Base-by-base conservation (phyloP, 2,888 invertebrate species). In the Drosophila sordidula region DNA sequence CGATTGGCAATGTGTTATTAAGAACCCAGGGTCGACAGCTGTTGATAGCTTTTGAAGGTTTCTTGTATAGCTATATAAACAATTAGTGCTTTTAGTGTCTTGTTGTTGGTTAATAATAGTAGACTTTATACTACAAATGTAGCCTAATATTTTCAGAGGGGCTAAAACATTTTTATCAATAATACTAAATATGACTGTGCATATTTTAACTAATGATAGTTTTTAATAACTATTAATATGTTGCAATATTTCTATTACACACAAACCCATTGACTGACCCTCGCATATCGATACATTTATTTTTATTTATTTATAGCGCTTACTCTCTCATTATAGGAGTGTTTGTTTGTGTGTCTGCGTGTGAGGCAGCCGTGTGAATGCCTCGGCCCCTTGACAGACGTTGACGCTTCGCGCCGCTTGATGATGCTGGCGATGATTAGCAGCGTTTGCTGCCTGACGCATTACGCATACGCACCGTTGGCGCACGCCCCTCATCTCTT, bases 381-480 rank as follows among this genome's bases (percentile, higher is more conserved):
- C 69, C 74, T 58, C 70, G 58, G 46, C 55, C 57, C 39, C 50
- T 63, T 79, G 79, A 61, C 69, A 64, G 80, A 75, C 54, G 63
- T 79, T 75, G 80, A 79, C 70, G 75, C 70, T 51, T 47, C 63
- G 22, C 47, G 49, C 52, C 59, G 79, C 51, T 74, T 63, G 70
- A 45, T 70, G 65, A 59, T 76, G 80, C 71, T 66, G 63, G 44
- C 51, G 76, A 66, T 76, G 76, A 80, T 80, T 80, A 66, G 72
- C 76, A 76, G n/a, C 52, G 51, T 34, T 34, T 39, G 18, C 51
- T 42, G 70, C 22, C 52, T 61, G 42, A 18, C 64, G 63, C 56
- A 79, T 86, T 83, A 77, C 80, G 71, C 67, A 76, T 76, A 76
- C 89, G 76, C 88, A 76, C 72, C 39, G 66, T 72, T 58, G 47